Conservation (phyloP, 2,888 invertebrate species). For the Amphimallon solstitiale region DNA sequence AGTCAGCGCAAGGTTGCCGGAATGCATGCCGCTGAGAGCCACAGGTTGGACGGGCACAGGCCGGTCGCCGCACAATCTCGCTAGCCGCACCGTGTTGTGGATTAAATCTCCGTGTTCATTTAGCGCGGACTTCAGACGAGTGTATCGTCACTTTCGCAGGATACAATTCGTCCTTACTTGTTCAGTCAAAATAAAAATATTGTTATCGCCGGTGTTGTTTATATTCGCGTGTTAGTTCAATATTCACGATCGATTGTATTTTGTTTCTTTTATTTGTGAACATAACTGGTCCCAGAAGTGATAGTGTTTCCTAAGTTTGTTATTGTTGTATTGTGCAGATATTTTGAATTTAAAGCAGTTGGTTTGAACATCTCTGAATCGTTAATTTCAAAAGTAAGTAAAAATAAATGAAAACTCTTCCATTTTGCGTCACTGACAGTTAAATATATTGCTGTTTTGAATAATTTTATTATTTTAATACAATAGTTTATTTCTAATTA, state of each 20-base stretch:
- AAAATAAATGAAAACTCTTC: background rate
- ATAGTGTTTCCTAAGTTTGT: constrained; percentile 9
- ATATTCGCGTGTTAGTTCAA: too few species aligned
- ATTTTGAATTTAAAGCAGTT: background rate
- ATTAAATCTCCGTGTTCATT: constrained; percentile 44
- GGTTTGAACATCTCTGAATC: constrained; percentile 11
- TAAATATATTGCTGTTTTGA: background rate
- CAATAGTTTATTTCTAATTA: too few species aligned
- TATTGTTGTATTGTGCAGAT: constrained; percentile 1
- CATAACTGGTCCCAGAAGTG: background rate
- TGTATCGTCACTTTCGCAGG: constrained; percentile 13
- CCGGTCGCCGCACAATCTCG: constrained; percentile 22
- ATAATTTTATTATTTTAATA: background rate
- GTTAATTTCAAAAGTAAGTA: constrained; percentile 13
- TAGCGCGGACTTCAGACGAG: constrained; percentile 47
- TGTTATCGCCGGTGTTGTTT: background rate
- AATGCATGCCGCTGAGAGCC: constrained; percentile 50
- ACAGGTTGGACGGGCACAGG: constrained; percentile 51
- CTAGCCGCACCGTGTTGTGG: constrained; percentile 2
- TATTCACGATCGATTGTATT: background rate
- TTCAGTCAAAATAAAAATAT: constrained; percentile 14
- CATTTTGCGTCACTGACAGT: background rate
- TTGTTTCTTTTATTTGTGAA: constrained; percentile 7
- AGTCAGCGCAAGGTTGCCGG: constrained; percentile 53
- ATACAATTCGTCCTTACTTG: constrained; percentile 5